Percentiles rank a stretch among this genome's conserved stretches.
Evolutionary conservation across 2,797 vertebrate genomes (phyloP).

Genomic region (Aeoliscus strigatus): DNA sequence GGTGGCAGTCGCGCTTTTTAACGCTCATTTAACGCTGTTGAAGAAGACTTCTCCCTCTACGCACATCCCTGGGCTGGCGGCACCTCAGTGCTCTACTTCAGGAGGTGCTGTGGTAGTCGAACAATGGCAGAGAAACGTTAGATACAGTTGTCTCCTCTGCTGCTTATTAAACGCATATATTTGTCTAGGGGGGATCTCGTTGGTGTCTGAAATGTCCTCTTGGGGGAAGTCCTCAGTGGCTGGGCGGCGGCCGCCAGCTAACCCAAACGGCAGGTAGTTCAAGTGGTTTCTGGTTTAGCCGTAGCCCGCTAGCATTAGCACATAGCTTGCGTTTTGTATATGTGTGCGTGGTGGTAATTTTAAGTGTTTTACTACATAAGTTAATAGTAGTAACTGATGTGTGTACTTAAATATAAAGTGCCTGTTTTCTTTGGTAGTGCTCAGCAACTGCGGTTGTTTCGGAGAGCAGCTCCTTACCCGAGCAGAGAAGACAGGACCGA

Average conservation of each 20-base stretch:
- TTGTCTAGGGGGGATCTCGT: too few relatives aligned
- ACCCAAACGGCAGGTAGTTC: conserved; percentile 73
- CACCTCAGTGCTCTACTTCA: too few relatives aligned
- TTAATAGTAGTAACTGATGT: not conserved
- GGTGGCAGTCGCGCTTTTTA: too few relatives aligned
- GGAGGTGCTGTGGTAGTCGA: too few relatives aligned
- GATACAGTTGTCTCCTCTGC: too few relatives aligned
- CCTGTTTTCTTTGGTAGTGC: conserved; percentile 33
- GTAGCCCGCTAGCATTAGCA: conserved; percentile 27
- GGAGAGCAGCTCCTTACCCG: conserved; percentile 70
- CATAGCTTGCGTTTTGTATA: not conserved
- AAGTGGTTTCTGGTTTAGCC: conserved; percentile 13
- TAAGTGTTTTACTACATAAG: not conserved
- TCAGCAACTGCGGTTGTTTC: conserved; percentile 66
- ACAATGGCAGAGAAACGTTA: too few relatives aligned
- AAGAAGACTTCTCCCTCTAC: too few relatives aligned
- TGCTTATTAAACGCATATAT: too few relatives aligned
- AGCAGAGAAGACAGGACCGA: conserved; percentile 68
- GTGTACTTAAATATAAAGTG: not conserved
- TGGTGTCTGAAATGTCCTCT: conserved; percentile 62
- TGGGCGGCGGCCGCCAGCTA: conserved; percentile 55
- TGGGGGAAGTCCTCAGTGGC: conserved; percentile 60
- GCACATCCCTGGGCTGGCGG: too few relatives aligned
- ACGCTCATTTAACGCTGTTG: too few relatives aligned
- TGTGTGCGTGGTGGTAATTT: too few relatives aligned